phyloP scores from a whole-genome alignment of 2,113 vertebrate genomes.

The Bostrychus sinensis region DNA sequence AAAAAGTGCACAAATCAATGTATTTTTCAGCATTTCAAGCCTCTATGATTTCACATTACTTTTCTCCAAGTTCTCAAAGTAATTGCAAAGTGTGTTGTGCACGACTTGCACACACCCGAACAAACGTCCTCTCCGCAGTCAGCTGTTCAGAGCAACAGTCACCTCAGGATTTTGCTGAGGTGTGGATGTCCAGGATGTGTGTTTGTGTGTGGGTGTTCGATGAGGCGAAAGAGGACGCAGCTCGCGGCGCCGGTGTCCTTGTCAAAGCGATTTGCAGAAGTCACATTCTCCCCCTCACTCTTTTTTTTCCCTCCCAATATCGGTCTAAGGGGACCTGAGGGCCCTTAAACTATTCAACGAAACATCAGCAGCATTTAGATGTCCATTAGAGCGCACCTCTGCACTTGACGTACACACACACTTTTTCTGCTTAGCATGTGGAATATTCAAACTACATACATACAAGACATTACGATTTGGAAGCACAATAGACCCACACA shows the following conservation, averaged over 20 bases:
- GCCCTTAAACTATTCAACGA: conserved; percentile 68
- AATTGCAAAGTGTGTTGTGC: conserved; percentile 7
- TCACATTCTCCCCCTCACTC: conserved; percentile 66
- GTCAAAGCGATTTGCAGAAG: conserved; percentile 78
- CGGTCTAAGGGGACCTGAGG: conserved; percentile 70
- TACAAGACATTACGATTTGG: conserved; percentile 9
- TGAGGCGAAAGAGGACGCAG: conserved; percentile 76
- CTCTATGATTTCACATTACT: no score
- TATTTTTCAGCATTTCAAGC: no score
- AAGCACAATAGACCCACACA: conserved; percentile 7
- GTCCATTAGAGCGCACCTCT: conserved; percentile 61
- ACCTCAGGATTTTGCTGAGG: conserved; percentile 74
- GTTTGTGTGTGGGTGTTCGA: conserved; percentile 56
- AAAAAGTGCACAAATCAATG: no score
- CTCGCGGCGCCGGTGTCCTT: conserved; percentile 76
- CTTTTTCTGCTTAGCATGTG: conserved; percentile 40
- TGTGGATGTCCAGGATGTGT: conserved; percentile 60
- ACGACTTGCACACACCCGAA: conserved; percentile 10
- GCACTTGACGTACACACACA: conserved; percentile 30
- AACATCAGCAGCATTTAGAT: conserved; percentile 78
- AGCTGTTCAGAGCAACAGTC: conserved; percentile 70
- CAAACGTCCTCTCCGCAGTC: conserved; percentile 64
- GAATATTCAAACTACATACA: conserved; percentile 31
- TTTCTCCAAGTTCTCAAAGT: neutral
- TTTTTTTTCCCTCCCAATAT: conserved; percentile 53